phyloP scores from a whole-genome alignment of 2,113 vertebrate genomes.

The Halcyon malimbica region DNA sequence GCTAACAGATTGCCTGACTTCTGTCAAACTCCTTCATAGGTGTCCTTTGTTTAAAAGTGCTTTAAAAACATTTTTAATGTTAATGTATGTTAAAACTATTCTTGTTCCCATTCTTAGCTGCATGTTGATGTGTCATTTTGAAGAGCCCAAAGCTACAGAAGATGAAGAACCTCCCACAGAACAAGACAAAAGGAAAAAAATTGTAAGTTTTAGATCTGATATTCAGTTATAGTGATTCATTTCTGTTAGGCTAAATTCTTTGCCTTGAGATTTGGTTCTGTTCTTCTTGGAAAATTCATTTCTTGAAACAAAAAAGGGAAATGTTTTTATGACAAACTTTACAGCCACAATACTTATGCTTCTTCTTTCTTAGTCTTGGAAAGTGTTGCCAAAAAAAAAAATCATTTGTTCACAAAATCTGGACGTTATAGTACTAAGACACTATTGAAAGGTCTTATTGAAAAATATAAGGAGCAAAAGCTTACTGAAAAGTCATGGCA shows the following conservation, averaged over 20 bases:
- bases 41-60: background rate
- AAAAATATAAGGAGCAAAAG: background rate
- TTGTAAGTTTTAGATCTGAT: slow-evolving; percentile 75
- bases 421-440: background rate
- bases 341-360: background rate
- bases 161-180: slow-evolving; percentile 95
- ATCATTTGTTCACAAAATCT: background rate
- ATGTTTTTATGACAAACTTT: background rate
- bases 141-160: slow-evolving; percentile 89
- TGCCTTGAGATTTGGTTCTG: background rate
- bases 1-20: background rate
- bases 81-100: background rate
- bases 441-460: background rate
- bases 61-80: background rate
- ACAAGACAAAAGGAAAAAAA: slow-evolving; percentile 96
- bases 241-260: background rate
- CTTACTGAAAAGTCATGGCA: background rate
- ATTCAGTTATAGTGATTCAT: background rate
- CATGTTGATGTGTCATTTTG: slow-evolving; percentile 92
- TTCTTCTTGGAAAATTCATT: background rate
- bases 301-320: background rate
- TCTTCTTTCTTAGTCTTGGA: background rate
- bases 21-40: background rate
- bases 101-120: slow-evolving; percentile 78
- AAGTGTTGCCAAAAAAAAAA: background rate